Evolutionary conservation across 2,888 invertebrate genomes (phyloP).

Genomic region (Panzeria rudis): DNA sequence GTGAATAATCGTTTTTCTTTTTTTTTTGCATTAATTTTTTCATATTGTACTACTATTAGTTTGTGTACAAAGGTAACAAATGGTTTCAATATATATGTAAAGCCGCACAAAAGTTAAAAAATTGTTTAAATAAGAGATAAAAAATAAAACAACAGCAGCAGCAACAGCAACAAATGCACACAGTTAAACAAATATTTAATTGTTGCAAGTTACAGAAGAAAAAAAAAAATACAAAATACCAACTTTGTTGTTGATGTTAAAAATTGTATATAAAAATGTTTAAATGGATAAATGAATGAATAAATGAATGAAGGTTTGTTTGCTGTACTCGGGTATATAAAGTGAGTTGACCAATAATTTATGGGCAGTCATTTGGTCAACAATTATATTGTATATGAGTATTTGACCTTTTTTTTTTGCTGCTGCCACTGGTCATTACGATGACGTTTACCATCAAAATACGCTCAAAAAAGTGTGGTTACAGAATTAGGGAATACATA

Average conservation of each 20-base stretch:
- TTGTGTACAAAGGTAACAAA: conserved; percentile 71
- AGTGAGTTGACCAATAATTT: conserved; percentile 81
- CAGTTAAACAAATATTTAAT: conserved; percentile 83
- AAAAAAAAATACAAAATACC: conserved; percentile 15
- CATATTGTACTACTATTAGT: conserved; percentile 36
- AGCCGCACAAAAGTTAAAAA: conserved; percentile 67
- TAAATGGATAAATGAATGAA: conserved; percentile 59
- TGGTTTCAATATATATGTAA: conserved; percentile 66
- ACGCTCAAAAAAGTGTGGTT: conserved; percentile 20
- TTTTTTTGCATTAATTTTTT: conserved; percentile 13
- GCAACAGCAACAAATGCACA: conserved; percentile 65
- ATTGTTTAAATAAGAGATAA: conserved; percentile 74
- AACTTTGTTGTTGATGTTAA: conserved; percentile 48
- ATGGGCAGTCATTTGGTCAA: conserved; percentile 82
- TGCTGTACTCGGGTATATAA: conserved; percentile 42
- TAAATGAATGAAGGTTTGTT: conserved; percentile 47
- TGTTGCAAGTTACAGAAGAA: conserved; percentile 77
- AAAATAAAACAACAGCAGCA: conserved; percentile 67
- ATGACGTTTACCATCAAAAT: conserved; percentile 59
- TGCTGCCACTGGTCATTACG: conserved; percentile 55
- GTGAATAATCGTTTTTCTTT: conserved; percentile 63
- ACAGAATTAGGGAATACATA: not conserved
- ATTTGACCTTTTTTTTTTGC: conserved; percentile 66
- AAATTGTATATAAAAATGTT: conserved; percentile 51
- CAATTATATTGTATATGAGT: conserved; percentile 77